Percentiles rank a stretch among this genome's conserved stretches.
phyloP scores from a whole-genome alignment of 2,888 invertebrate genomes.

The Drosophila fungiperda region DNA sequence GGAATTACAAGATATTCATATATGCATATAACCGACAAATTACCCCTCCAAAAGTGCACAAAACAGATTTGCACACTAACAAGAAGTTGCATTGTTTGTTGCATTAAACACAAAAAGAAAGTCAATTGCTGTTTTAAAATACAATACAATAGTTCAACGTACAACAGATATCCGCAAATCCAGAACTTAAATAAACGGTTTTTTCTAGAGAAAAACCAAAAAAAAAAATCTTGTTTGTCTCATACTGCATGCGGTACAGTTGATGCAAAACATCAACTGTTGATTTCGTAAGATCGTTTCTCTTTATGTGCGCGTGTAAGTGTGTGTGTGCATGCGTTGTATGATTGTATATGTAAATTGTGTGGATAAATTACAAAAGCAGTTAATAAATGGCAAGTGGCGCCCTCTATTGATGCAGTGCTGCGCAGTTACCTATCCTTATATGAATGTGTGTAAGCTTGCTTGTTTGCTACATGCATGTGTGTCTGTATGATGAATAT shows the following conservation, averaged over 20 bases:
- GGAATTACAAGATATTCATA: slow-evolving; percentile 39
- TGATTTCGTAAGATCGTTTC: slow-evolving; percentile 9
- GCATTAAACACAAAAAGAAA: slow-evolving; percentile 35
- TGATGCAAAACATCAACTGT: slow-evolving; percentile 42
- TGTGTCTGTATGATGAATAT: background rate
- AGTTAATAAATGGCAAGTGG: slow-evolving; percentile 31
- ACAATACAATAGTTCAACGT: slow-evolving; percentile 34
- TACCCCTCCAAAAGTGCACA: slow-evolving; percentile 46
- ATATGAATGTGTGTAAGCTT: background rate
- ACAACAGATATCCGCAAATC: slow-evolving; percentile 26
- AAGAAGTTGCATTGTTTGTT: slow-evolving; percentile 43
- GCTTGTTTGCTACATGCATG: background rate
- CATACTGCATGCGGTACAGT: slow-evolving; percentile 37
- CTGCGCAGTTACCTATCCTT: background rate
- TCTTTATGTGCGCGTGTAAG: background rate
- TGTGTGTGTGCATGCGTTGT: background rate
- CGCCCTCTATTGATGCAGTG: slow-evolving; percentile 35
- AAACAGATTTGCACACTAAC: slow-evolving; percentile 19
- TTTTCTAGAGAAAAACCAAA: slow-evolving; percentile 74
- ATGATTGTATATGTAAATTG: slow-evolving; percentile 11
- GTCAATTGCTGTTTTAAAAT: slow-evolving; percentile 34
- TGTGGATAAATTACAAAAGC: slow-evolving; percentile 25
- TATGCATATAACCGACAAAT: slow-evolving; percentile 34
- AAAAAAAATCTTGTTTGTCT: slow-evolving; percentile 28
- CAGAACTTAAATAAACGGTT: slow-evolving; percentile 65